Conservation (phyloP, 1,140 invertebrate genomes). For the Atta texana region DNA sequence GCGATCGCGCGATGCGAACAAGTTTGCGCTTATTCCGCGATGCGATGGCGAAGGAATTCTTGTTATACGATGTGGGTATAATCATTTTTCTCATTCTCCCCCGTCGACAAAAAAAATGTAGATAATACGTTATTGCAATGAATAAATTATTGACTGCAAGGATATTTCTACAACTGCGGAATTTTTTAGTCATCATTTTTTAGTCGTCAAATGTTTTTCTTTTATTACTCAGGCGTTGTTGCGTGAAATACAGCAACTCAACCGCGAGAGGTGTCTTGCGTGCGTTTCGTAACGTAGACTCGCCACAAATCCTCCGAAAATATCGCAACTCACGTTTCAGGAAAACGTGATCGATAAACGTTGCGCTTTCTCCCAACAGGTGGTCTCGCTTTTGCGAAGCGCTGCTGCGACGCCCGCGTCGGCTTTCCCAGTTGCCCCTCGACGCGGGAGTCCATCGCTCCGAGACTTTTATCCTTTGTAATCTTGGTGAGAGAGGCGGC, state of each 20-base stretch:
- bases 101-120: background rate
- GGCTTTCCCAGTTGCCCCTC: constrained; percentile 9
- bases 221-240: constrained; percentile 2
- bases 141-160: background rate
- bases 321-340: constrained; percentile 9
- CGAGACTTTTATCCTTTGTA: constrained; percentile 75
- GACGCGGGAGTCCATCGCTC: constrained; percentile 34
- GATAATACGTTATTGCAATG: background rate
- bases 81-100: background rate
- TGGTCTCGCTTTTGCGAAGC: constrained; percentile 67
- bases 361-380: constrained; percentile 66
- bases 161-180: background rate
- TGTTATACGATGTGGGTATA: constrained; percentile 2
- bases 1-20: constrained; percentile 40
- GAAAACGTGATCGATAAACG: constrained; percentile 20
- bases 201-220: background rate
- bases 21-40: constrained; percentile 9
- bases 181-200: background rate
- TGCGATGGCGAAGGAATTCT: background rate
- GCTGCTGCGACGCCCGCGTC: background rate
- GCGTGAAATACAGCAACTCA: background rate
- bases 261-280: background rate
- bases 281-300: constrained; percentile 22
- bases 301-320: constrained; percentile 57
- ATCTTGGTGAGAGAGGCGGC: constrained; percentile 54